phyloP scores from a whole-genome alignment of 1,140 invertebrate genomes.

The Leptopilina clavipes region DNA sequence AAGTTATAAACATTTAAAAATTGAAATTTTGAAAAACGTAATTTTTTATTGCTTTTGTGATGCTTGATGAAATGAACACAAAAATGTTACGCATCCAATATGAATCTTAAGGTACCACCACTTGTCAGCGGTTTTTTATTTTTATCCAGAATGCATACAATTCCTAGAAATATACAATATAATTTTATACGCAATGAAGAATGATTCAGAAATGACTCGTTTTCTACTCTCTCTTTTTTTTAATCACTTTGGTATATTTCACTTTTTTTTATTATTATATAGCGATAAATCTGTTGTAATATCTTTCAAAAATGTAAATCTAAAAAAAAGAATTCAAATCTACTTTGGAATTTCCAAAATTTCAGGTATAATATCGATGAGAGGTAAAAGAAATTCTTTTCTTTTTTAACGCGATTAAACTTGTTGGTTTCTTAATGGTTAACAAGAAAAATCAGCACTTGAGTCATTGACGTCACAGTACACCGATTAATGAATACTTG shows the following conservation, averaged over 20 bases:
- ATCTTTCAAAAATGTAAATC: neutral
- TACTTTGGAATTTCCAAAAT: neutral
- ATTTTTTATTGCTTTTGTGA: no score
- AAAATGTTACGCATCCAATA: no score
- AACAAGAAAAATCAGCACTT: slow-evolving; percentile 38
- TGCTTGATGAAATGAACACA: no score
- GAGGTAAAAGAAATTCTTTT: slow-evolving; percentile 4
- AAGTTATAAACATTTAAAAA: no score
- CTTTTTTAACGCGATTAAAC: slow-evolving; percentile 25
- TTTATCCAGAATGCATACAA: neutral
- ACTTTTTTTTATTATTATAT: neutral
- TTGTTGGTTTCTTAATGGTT: slow-evolving; percentile 6
- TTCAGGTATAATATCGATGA: neutral
- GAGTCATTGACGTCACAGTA: slow-evolving; percentile 47
- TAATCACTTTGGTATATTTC: neutral
- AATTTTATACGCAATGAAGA: neutral
- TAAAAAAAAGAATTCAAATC: neutral
- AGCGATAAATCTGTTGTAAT: neutral
- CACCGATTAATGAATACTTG: slow-evolving; percentile 18
- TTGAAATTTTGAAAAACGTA: no score
- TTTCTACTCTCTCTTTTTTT: slow-evolving; percentile 26
- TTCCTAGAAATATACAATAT: neutral
- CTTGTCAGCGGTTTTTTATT: no score
- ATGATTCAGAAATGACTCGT: slow-evolving; percentile 10
- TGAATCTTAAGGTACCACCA: no score